These are phyloP conservation scores for Rhagoletis zephyria DNA, from an alignment of 1,140 invertebrate genomes.

Conservation along the genomic window DNA sequence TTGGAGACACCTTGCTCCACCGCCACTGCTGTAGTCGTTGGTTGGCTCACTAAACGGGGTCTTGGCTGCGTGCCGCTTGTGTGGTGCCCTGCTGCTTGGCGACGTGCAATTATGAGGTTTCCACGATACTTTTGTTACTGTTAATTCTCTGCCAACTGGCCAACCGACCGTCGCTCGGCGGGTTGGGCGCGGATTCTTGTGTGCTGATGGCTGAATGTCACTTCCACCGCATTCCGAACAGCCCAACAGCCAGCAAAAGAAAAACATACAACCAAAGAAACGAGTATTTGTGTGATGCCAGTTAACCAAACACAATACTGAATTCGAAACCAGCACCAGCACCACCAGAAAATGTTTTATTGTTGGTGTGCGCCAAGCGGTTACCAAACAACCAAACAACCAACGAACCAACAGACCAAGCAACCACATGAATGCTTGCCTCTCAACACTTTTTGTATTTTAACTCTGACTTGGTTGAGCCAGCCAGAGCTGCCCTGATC, in stretches of 20 bases:
- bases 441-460: conserved; percentile 26
- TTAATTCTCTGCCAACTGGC: conserved; percentile 2
- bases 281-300: background rate
- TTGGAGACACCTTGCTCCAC: too few species aligned
- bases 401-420: background rate
- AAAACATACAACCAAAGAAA: background rate
- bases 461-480: too few species aligned
- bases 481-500: background rate
- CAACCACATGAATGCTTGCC: background rate
- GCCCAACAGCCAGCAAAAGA: background rate
- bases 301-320: too few species aligned
- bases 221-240: conserved; percentile 42
- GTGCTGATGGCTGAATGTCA: conserved; percentile 43
- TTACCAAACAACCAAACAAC: background rate
- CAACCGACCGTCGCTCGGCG: background rate
- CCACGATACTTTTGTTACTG: conserved; percentile 49
- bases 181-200: background rate
- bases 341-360: background rate
- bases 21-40: too few species aligned
- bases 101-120: conserved; percentile 50
- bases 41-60: background rate
- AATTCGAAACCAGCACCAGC: conserved; percentile 11
- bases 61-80: background rate
- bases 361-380: background rate
- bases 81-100: conserved; percentile 20